Evolutionary conservation across 2,113 vertebrate species (phyloP), one percentile per base, ranked within the genome.

Genomic region (Salminus brasiliensis): DNA sequence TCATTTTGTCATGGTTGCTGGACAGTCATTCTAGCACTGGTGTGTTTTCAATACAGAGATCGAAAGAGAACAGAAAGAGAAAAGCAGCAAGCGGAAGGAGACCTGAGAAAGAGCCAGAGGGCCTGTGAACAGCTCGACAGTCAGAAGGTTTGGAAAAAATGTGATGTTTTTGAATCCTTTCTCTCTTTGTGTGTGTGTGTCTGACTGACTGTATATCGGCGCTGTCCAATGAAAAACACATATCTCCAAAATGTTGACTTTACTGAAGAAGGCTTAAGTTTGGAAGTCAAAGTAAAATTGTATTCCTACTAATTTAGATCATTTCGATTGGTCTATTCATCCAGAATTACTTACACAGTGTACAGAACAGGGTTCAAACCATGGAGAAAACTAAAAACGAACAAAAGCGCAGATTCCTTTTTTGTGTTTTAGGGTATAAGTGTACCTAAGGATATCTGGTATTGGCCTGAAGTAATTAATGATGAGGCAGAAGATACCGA

Each of bases 81-180:
- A 29, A 95, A 98, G 85, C 92, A 91, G 62, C 97, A 96, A 84
- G 91, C 95, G 43, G 95, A 97, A 85, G 94, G 92, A 32, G 98
- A 99, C 81, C 93, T 99, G 16, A 90, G 83, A 69, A 97, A 88
- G 90, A 99, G 98, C 89, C 96, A 97, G 85, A 86, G 90, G 65
- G 95, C 96, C 81, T 99, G 98, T 83, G 95, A 97, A 81, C 97
- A 98, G 34, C 88, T 99, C 45, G 98, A 99, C 85, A 89, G 63
- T 77, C 96, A 98, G 87, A 98, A 97, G 93, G 98, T 97, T 25
- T 57, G 53, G 36, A 49, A 73, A 62, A 27, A 23, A 27, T 70
- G 12, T n/a, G n/a, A 36, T 4, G 8, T 4, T 21, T 27, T 29
- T 10, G 36, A 13, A 39, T 47, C n/a, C 66, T 45, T 25, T 80